Evolutionary conservation across 2,888 invertebrate species (phyloP).

Genomic region (Eupithecia inturbata): DNA sequence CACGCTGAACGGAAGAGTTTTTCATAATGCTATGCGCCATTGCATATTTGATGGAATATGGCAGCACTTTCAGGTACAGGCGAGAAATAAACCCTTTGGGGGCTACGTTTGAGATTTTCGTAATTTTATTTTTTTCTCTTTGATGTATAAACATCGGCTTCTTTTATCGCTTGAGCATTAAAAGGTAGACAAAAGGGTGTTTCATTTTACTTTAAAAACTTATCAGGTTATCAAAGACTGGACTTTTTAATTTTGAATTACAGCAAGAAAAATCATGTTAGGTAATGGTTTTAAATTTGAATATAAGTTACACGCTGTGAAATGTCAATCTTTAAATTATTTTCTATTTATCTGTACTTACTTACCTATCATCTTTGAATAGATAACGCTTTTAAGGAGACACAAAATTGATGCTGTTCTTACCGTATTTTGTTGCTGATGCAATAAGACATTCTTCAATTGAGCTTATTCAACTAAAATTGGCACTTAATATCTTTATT

Average conservation of each 20-base stretch:
- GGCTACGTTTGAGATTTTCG: neutral
- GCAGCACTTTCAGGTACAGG: constrained; percentile 1
- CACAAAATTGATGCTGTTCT: neutral
- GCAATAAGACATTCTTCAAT: neutral
- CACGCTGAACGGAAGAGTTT: constrained; percentile 2
- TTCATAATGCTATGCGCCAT: neutral
- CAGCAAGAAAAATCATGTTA: neutral
- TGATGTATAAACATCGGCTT: neutral
- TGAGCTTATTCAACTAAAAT: neutral
- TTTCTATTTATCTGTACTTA: neutral
- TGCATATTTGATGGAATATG: constrained; percentile 1
- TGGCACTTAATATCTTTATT: neutral
- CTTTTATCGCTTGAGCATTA: neutral
- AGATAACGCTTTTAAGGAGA: neutral
- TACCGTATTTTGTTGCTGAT: neutral
- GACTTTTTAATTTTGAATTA: neutral
- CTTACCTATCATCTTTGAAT: neutral
- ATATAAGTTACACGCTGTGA: neutral
- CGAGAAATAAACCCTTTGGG: neutral
- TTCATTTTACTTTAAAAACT: neutral
- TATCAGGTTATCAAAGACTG: neutral
- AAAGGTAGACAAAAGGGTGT: neutral
- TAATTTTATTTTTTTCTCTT: constrained; percentile 1
- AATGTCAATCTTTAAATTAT: neutral
- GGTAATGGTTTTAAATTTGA: neutral